Base-by-base conservation (phyloP, 2,113 vertebrate species). In the Petrocephalus microphthalmus region DNA sequence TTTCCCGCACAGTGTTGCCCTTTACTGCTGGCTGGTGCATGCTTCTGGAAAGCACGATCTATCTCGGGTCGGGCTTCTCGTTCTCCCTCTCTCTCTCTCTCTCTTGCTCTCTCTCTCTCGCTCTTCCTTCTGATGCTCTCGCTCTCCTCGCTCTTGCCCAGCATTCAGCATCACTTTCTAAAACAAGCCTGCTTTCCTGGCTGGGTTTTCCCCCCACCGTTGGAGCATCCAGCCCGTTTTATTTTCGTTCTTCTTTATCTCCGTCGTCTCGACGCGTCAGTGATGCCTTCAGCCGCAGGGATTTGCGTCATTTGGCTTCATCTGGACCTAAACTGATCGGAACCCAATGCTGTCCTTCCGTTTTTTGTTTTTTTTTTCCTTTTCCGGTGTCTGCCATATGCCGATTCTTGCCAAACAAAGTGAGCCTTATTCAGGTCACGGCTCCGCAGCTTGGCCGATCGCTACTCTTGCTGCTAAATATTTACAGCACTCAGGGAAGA, bases 391-490 rank as follows among this genome's bases (percentile, higher is more conserved):
- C 86, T 33, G 2, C 86, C 86, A 87, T 87, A 93, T 90, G 87
- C 86, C 91, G 88, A 90, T 90, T 91, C 57, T 74, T 52, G 22
- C 42, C 42, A 67, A 60, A 19, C 87, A 29, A 51, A 29, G 29
- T 33, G 29, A 53, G 5, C 52, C 10, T n/a, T 87, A 89, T 91
- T 67, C 89, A 90, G 89, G 89, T 89, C 89, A 89, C 64, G 82
- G 84, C 64, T 89, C 84, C 82, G 88, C 42, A 83, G 60, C 60
- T 53, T 82, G 89, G 47, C 33, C 89, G 87, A 87, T 89, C 88
- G 88, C 88, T 74, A 67, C 74, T 29, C 52, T 6, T 88, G 64
- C 88, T 74, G 88, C 89, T 92, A 88, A 90, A 91, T 92, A 92
- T 92, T 88, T 88, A 90, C 90, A 84, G 86, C 89, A 88, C 85